Evolutionary conservation across 2,888 invertebrate species (phyloP).

Genomic region (Caenorhabditis becei): DNA sequence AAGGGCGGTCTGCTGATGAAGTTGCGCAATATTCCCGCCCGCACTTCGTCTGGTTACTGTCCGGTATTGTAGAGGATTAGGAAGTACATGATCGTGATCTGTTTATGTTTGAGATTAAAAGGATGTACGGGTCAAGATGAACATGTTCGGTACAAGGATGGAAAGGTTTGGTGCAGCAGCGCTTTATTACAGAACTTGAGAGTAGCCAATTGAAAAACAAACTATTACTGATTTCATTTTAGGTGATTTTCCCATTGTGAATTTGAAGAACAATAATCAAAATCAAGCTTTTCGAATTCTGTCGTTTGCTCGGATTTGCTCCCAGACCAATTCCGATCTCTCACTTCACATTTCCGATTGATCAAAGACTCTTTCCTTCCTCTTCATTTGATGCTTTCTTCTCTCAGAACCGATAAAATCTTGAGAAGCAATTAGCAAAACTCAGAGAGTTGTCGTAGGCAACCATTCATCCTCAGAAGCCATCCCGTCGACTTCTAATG

Average conservation of each 20-base stretch:
- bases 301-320: too few relatives aligned
- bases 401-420: slow-evolving; percentile 37
- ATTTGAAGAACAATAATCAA: too few relatives aligned
- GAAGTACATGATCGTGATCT: not conserved
- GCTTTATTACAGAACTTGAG: too few relatives aligned
- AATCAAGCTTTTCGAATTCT: too few relatives aligned
- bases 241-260: too few relatives aligned
- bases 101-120: not conserved
- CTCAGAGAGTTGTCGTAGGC: slow-evolving; percentile 8
- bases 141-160: too few relatives aligned
- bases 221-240: too few relatives aligned
- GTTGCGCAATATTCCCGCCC: slow-evolving; percentile 3
- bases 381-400: too few relatives aligned
- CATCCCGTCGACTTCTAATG: not conserved
- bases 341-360: not conserved
- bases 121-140: too few relatives aligned
- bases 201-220: too few relatives aligned
- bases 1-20: not conserved
- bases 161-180: too few relatives aligned
- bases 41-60: too few relatives aligned
- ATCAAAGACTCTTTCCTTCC: not conserved
- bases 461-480: slow-evolving; percentile 2
- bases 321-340: not conserved
- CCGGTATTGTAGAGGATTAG: not conserved
- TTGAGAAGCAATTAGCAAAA: slow-evolving; percentile 45